Evolutionary conservation across 92 coral and sea anemone species (phyloP).

Genomic region (Montipora capitata): DNA sequence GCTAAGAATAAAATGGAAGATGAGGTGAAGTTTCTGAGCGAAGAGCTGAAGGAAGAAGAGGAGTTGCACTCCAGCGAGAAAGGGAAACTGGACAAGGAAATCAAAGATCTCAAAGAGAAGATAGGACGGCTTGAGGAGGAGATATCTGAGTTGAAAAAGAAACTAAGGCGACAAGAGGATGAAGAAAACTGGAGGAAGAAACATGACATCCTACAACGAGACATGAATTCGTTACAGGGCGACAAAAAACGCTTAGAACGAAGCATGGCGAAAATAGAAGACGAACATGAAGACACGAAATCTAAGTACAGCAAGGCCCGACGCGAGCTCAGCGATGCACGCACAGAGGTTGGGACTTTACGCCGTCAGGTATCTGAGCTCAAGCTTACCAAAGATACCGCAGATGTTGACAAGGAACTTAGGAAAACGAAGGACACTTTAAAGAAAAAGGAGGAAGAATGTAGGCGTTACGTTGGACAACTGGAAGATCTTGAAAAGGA

Average conservation of each 20-base stretch:
- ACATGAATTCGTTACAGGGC: conserved; percentile 74
- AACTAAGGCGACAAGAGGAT: conserved; percentile 62
- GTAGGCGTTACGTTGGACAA: conserved; percentile 28
- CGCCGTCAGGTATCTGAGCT: conserved; percentile 66
- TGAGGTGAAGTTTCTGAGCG: conserved; percentile 71
- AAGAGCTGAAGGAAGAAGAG: conserved; percentile 74
- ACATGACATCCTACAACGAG: conserved; percentile 67
- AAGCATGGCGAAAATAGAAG: conserved; percentile 67
- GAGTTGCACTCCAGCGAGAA: conserved; percentile 72
- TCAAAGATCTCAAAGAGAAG: conserved; percentile 67
- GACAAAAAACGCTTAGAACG: conserved; percentile 75
- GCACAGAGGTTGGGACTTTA: conserved; percentile 57
- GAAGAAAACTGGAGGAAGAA: conserved; percentile 80
- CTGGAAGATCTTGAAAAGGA: conserved; percentile 55
- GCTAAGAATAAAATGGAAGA: conserved; percentile 82
- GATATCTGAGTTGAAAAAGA: conserved; percentile 79
- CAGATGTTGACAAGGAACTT: conserved; percentile 68
- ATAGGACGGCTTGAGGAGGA: conserved; percentile 80
- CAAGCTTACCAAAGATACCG: conserved; percentile 45
- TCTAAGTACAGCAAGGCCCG: conserved; percentile 56
- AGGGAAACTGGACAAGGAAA: conserved; percentile 72
- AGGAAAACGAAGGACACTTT: conserved; percentile 63
- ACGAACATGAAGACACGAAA: conserved; percentile 74
- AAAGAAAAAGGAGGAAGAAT: conserved; percentile 65
- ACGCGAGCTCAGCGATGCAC: conserved; percentile 71